Base-by-base conservation (phyloP, 2,797 vertebrate genomes). In the Lophotriccus pileatus region DNA sequence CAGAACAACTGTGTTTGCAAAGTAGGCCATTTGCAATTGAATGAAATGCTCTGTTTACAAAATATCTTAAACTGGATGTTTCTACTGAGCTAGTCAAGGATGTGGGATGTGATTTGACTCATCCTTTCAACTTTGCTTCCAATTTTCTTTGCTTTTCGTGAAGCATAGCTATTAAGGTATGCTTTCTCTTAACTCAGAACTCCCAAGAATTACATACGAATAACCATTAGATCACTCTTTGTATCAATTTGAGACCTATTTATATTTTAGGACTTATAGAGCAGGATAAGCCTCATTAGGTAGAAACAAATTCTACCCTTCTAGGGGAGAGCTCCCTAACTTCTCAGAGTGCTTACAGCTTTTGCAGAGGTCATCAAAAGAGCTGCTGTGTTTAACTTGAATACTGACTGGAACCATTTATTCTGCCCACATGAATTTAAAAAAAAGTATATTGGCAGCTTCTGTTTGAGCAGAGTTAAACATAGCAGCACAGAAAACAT, bases 281-380 rank as follows among this genome's bases (percentile, higher is more conserved):
- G 24, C 46, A 70, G 46, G 36, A 59, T 69, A 30, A 2, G 5
- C 20, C 83, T 93, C 7, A 3, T 81, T 81, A 55, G 32, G 55
- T 27, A 84, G 63, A 82, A 88, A 21, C 14, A 59, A 79, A 58
- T 73, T 90, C 27, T 82, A 44, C 21, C 18, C 22, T 79, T 4
- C 27, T 73, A 20, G 21, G 6, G 47, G 9, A 76, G 27, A 70
- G 24, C 50, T 84, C 58, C 3, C 1, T 74, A 37, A 44, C n/a
- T 85, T 81, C 39, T 60, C 8, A 8, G 58, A 37, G 37, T 73
- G 55, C 49, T 85, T 67, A 12, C 0, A 2, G 59, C 77, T 91
- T 73, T 91, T 86, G 77, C 46, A 90, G 72, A 90, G 75, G 69
- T 94, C 89, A 68, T 70, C 52, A 81, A 49, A 69, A 90, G 69